Percentiles rank a stretch among this genome's conserved stretches.
Conservation (phyloP, 2,113 vertebrate genomes). For the Atrichornis clamosus region DNA sequence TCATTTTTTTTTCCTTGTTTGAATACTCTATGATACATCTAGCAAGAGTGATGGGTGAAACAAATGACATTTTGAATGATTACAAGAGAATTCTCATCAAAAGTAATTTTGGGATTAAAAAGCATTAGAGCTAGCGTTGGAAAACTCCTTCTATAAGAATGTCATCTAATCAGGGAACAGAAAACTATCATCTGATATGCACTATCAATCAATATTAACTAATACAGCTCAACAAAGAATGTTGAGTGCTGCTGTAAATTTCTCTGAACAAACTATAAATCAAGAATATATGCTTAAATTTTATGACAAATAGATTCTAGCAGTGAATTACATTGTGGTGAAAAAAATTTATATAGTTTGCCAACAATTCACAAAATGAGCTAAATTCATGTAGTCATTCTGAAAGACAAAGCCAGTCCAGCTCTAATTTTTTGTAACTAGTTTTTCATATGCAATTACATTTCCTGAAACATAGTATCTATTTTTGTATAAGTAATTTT, state of each 20-base stretch:
- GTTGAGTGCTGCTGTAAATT: slow-evolving; percentile 17
- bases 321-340: not conserved
- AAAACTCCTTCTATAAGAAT: not conserved
- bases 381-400: not conserved
- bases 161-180: slow-evolving; percentile 26
- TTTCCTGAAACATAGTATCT: not conserved
- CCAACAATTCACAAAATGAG: not conserved
- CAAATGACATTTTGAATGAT: not conserved
- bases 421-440: not conserved
- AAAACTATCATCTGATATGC: not conserved
- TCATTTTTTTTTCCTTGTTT: not conserved
- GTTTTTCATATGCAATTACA: not conserved
- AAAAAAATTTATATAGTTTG: not conserved
- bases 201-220: slow-evolving; percentile 36
- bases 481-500: not conserved
- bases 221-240: not conserved
- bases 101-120: slow-evolving; percentile 46
- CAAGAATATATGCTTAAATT: not conserved
- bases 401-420: not conserved
- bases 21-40: not conserved
- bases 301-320: not conserved
- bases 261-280: slow-evolving; percentile 29
- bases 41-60: not conserved
- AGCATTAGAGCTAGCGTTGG: not conserved
- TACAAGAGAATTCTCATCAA: not conserved